phyloP scores from a whole-genome alignment of 2,888 invertebrate species.

The Axea sp. region DNA sequence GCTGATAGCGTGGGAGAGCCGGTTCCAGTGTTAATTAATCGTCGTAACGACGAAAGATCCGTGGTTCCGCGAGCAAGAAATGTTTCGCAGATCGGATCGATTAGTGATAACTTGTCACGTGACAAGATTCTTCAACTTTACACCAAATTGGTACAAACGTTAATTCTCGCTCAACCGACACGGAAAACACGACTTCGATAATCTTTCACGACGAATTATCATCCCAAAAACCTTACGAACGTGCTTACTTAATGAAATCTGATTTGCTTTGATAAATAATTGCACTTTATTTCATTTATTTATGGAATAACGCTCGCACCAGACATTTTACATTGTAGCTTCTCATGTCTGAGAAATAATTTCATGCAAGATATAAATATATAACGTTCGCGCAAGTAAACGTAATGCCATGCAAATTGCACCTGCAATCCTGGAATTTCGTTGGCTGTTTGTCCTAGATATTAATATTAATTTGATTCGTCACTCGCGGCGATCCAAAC shows the following conservation, averaged over 20 bases:
- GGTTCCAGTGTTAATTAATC: constrained; percentile 60
- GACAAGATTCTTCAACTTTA: constrained; percentile 46
- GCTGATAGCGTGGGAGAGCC: constrained; percentile 72
- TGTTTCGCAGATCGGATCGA: constrained; percentile 52
- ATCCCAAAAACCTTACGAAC: neutral
- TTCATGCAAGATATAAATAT: constrained; percentile 42
- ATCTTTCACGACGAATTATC: constrained; percentile 21
- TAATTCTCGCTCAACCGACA: neutral
- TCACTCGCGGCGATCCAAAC: constrained; percentile 73
- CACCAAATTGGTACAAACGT: constrained; percentile 39
- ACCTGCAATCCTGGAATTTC: constrained; percentile 67
- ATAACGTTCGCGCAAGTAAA: constrained; percentile 64
- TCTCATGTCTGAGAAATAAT: constrained; percentile 8
- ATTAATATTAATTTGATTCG: constrained; percentile 77
- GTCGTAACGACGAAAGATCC: constrained; percentile 55
- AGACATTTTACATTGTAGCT: constrained; percentile 8
- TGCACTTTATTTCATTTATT: constrained; percentile 1
- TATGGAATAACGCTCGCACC: neutral
- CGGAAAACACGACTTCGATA: constrained; percentile 3
- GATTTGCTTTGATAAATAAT: constrained; percentile 30
- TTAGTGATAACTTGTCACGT: constrained; percentile 56
- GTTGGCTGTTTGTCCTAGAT: constrained; percentile 72
- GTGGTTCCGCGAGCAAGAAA: constrained; percentile 58
- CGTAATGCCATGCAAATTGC: constrained; percentile 75
- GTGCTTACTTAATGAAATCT: constrained; percentile 5